Evolutionary conservation across 2,113 vertebrate species (phyloP).

Genomic region (Ptychochromis oligacanthus): DNA sequence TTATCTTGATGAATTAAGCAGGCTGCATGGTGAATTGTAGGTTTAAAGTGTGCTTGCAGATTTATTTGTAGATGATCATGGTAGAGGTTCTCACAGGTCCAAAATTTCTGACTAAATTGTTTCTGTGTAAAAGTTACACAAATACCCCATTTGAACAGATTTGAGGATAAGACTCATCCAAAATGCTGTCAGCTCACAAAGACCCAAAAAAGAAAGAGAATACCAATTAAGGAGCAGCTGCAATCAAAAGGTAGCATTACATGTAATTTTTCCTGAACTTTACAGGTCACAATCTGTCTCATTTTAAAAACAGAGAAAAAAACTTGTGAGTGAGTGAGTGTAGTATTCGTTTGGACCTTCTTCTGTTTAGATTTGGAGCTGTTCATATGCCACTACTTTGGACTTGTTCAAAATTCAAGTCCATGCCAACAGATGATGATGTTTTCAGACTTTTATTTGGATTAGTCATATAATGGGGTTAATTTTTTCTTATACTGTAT

Average conservation of each 20-base stretch:
- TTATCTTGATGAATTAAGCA: background rate
- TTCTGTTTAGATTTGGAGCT: background rate
- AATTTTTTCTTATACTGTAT: fast-evolving
- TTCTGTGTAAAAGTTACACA: background rate
- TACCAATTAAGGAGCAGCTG: background rate
- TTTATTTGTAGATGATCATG: background rate
- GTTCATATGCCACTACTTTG: background rate
- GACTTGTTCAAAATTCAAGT: background rate
- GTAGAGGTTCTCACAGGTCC: background rate
- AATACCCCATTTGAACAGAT: background rate
- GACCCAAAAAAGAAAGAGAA: background rate
- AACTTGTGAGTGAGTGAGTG: background rate
- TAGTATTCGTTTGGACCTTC: background rate
- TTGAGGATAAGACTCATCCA: background rate
- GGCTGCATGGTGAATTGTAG: background rate
- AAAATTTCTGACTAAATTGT: no score
- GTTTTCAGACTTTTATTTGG: background rate
- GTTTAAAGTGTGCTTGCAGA: background rate
- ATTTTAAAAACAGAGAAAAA: background rate
- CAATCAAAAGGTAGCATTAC: background rate
- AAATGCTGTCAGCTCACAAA: background rate
- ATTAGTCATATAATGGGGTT: background rate
- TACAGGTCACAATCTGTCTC: background rate
- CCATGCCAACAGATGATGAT: background rate
- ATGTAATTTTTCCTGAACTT: background rate